Base-by-base conservation (phyloP, 2,888 invertebrate genomes). In the Campoletis raptor region DNA sequence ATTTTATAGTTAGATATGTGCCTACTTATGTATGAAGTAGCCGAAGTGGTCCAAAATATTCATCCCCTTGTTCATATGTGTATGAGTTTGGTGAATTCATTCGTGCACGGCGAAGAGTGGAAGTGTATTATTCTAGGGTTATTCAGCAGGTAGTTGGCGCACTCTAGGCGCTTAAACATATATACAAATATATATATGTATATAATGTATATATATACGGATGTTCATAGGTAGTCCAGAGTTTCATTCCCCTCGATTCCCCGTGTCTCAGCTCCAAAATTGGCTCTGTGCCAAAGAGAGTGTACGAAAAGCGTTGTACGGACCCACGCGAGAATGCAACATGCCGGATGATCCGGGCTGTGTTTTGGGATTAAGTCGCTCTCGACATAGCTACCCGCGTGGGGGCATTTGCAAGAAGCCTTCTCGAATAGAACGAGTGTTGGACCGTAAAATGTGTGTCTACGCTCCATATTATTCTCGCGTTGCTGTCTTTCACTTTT, bases 321-420 rank as follows among this genome's bases (percentile, higher is more conserved):
- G 69, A 42, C 45, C 37, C 67, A 70, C 45, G 66, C 79, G 79
- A 79, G 82, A 80, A 85, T 87, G 86, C 86, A 85, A 87, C 86
- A 85, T 82, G 79, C 76, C 82, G 86, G 86, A 87, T 87, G 70
- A 87, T 85, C 84, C 86, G 36, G 79, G 86, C 85, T 87, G 79
- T 85, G 86, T 87, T 85, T 79, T 82, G 81, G 79, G 86, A 87
- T 87, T 87, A 87, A 85, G 83, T 82, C 85, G 67, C 85, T 70
- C 86, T 85, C 73, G 84, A 82, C 37, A 66, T 79, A 84, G 81
- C 70, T 67, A 76, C 36, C 45, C 82, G 57, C 37, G 76, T 48
- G 66, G 73, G 61, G 57, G 83, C 79, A 85, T 82, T 82, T 81
- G 66, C 74, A 76, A 82, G 82, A 81, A 87, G 76, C 81, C 61